These are phyloP conservation scores for Gavia stellata DNA, from an alignment of 2,113 vertebrate species.

Conservation along the genomic window DNA sequence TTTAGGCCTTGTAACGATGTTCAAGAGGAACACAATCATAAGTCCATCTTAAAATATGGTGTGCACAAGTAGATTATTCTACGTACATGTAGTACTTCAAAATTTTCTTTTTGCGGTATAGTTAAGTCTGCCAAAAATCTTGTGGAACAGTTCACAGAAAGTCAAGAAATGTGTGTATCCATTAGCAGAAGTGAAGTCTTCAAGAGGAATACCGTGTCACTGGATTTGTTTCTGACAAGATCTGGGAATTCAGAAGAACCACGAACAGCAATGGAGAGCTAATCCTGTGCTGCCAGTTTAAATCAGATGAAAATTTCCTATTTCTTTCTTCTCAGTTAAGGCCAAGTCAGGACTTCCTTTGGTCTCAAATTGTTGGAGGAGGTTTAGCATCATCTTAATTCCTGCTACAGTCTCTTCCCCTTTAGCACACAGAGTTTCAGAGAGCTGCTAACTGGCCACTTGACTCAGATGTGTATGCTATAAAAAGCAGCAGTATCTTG, in stretches of 20 bases:
- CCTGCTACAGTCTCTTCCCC: not conserved
- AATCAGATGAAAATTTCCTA: slow-evolving; percentile 57
- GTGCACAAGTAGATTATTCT: not conserved
- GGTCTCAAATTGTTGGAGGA: slow-evolving; percentile 33
- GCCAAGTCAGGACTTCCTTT: slow-evolving; percentile 48
- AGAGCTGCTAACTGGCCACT: not conserved
- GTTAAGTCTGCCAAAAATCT: not conserved
- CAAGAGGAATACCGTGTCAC: slow-evolving; percentile 45
- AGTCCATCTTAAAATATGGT: not conserved
- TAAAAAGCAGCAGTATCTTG: not conserved
- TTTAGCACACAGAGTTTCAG: not conserved
- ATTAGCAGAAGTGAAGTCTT: slow-evolving; percentile 57
- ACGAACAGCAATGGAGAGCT: slow-evolving; percentile 12
- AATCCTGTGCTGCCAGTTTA: slow-evolving; percentile 63
- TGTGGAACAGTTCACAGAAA: not conserved
- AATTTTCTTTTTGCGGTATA: not conserved
- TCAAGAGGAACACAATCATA: not conserved
- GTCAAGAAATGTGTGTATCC: slow-evolving; percentile 34
- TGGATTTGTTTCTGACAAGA: slow-evolving; percentile 51
- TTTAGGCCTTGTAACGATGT: not conserved
- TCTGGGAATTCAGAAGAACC: slow-evolving; percentile 3
- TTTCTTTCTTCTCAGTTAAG: slow-evolving; percentile 45
- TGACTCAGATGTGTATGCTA: not conserved
- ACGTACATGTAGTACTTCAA: not conserved
- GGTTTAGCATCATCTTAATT: not conserved